Evolutionary conservation across 2,888 invertebrate genomes (phyloP).

Genomic region (Mesorhabditis belari): DNA sequence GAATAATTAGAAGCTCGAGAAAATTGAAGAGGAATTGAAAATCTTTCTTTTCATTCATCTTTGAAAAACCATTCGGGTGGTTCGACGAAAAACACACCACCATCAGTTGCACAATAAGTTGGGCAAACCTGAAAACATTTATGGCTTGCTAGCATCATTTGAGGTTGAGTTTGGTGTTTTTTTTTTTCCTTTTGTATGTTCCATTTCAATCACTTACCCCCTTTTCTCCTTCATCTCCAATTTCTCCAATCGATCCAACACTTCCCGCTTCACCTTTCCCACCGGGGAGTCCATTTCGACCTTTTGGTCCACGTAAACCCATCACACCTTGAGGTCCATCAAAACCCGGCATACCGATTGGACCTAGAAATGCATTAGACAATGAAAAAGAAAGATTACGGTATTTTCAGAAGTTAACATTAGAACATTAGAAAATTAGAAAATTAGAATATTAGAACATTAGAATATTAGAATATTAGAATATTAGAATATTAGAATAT

Average conservation of each 20-base stretch:
- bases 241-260: constrained; percentile 38
- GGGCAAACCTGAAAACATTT: constrained; percentile 46
- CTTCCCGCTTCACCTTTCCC: constrained; percentile 28
- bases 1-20: no score
- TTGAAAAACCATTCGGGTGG: constrained; percentile 48
- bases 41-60: no score
- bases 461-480: no score
- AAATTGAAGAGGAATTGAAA: no score
- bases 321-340: constrained; percentile 36
- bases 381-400: neutral
- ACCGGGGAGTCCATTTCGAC: constrained; percentile 31
- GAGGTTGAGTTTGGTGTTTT: no score
- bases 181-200: no score
- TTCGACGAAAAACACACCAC: constrained; percentile 51
- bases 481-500: no score
- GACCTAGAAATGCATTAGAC: constrained; percentile 9
- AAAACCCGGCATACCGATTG: constrained; percentile 41
- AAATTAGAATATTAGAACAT: no score
- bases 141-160: no score
- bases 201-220: constrained; percentile 28
- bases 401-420: no score
- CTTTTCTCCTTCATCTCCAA: constrained; percentile 34
- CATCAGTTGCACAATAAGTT: constrained; percentile 50
- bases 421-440: no score
- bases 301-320: constrained; percentile 39